Evolutionary conservation across 2,888 invertebrate species (phyloP), one percentile per base, ranked within the genome.

Genomic region (Athetis lepigone): DNA sequence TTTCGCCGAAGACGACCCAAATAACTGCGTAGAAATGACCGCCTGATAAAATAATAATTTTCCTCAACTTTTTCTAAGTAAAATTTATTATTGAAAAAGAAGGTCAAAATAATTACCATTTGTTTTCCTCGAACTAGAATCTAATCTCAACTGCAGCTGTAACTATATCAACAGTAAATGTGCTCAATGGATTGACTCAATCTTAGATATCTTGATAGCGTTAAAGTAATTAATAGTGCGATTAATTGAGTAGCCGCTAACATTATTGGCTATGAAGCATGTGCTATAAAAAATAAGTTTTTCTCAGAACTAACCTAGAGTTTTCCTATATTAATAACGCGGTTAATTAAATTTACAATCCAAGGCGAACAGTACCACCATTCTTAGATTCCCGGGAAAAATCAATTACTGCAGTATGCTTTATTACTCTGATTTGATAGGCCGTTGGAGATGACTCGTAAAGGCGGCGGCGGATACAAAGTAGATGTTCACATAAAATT

Each of bases 241-340:
- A 80, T 81, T 83, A 78, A 85, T 84, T 79, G 75, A 78, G 67
- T 77, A 77, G 79, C 76, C 71, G 76, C 74, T 74, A 75, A 78
- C 70, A 62, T 60, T 72, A 78, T 57, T 69, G 73, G 61, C 72
- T 72, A 75, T 75, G 74, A 76, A 75, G 74, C 72, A 70, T 59
- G 47, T 51, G 40, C 18, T n/a, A n/a, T n/a, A n/a, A n/a, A n/a
- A 54, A 68, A 59, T 62, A 60, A 83, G 83, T 82, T 86, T 86
- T 90, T 88, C 86, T 85, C 78, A 85, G 85, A 84, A 80, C 77
- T 68, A 80, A 81, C 75, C 79, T 75, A 85, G 83, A 84, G 84
- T 85, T 90, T 93, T 90, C 91, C 91, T 86, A 87, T 85, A 88
- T 88, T 88, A 90, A 92, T 92, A 88, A 89, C 84, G 89, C 87